Evolutionary conservation across 1,140 invertebrate genomes (phyloP).

Genomic region (Metopolophium dirhodum): DNA sequence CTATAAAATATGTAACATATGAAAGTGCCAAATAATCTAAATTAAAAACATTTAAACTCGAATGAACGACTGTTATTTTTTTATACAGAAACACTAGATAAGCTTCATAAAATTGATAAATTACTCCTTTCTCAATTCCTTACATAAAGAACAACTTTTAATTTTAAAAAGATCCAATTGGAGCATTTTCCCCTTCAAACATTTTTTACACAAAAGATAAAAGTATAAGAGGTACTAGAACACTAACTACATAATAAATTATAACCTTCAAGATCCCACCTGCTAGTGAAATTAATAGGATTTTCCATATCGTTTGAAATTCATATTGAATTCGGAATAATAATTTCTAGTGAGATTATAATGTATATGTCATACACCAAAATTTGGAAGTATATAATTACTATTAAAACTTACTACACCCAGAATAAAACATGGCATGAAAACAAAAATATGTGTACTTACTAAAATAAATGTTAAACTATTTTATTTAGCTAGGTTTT

Average conservation of each 20-base stretch:
- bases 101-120: background rate
- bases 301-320: background rate
- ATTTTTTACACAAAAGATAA: background rate
- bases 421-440: background rate
- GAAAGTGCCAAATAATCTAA: background rate
- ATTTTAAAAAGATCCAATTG: background rate
- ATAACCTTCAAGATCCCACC: background rate
- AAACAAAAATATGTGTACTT: background rate
- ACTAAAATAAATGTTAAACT: background rate
- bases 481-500: background rate
- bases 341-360: background rate
- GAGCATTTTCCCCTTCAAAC: background rate
- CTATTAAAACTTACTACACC: background rate
- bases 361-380: background rate
- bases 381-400: background rate
- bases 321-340: background rate
- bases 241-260: no score
- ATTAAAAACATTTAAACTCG: background rate
- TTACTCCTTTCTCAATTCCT: background rate
- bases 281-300: background rate
- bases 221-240: background rate
- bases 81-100: background rate
- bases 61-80: background rate
- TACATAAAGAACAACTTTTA: background rate
- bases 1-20: background rate